These are phyloP conservation scores for Zygogramma bicolorata DNA, from an alignment of 2,888 invertebrate species.

Conservation along the genomic window DNA sequence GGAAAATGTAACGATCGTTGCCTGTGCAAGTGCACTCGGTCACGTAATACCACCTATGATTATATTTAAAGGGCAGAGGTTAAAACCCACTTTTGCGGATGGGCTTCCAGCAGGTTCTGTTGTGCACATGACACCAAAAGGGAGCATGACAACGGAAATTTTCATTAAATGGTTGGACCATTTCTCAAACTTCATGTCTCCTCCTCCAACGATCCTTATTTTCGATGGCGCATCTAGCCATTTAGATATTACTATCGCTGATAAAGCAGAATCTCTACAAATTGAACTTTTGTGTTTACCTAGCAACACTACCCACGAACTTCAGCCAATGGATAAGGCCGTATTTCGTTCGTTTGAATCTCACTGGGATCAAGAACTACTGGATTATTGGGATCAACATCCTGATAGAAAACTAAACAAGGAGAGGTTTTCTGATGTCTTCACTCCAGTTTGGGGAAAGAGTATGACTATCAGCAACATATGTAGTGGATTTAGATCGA, in stretches of 20 bases:
- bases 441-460: slow-evolving; percentile 50
- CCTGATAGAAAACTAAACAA: slow-evolving; percentile 52
- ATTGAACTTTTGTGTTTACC: no score
- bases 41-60: slow-evolving; percentile 50
- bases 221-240: slow-evolving; percentile 56
- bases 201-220: slow-evolving; percentile 46
- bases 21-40: slow-evolving; percentile 54
- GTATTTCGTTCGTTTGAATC: slow-evolving; percentile 57
- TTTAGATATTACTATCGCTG: slow-evolving; percentile 53
- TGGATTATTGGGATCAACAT: slow-evolving; percentile 52
- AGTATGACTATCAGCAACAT: no score
- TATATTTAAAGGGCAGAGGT: slow-evolving; percentile 44
- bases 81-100: slow-evolving; percentile 29
- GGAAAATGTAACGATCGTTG: slow-evolving; percentile 57
- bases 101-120: slow-evolving; percentile 28
- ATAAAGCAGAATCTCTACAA: slow-evolving; percentile 54
- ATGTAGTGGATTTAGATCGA: no score
- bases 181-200: no score
- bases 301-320: no score
- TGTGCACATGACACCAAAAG: background rate
- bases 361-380: slow-evolving; percentile 57
- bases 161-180: no score
- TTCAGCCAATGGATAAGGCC: slow-evolving; percentile 59
- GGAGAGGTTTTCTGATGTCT: slow-evolving; percentile 52
- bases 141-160: no score